Base-by-base conservation (phyloP, 1,140 invertebrate genomes). In the Cecropterus lyciades region DNA sequence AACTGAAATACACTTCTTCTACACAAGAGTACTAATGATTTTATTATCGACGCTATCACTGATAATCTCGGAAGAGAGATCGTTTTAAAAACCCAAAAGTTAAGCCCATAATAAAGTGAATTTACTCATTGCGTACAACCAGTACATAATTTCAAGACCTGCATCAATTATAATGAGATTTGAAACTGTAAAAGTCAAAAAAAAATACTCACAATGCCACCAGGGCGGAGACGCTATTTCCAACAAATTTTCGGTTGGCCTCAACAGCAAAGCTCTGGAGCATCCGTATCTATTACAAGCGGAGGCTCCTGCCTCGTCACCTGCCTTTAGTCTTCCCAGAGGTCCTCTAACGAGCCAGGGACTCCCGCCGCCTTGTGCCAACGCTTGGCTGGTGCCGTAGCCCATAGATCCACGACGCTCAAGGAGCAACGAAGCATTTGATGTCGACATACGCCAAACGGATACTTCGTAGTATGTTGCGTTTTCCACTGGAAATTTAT, bases 391-490 rank as follows among this genome's bases (percentile, higher is more conserved):
- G 24, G 78, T 75, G 5, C 83, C 85, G 33, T 83, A 87, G 0
- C 86, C 89, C 85, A 89, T 83, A 2, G 84, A 80, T 0, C 79
- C 79, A 37, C 82, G 77, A 11, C 80, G 70, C 8, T 85, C 86
- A 0, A 90, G 69, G 3, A 85, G 67, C 15, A 89, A 70, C 0
- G 89, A 90, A 1, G 85, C 69, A 55, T 91, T 91, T 5, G 80
- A 83, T 9, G 75, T 79, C 6, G 89, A 91, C 75, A 89, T 79
- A 5, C 84, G 73, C 89, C 87, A 91, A 5, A 91, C 87, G 6
- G 86, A 88, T 0, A 90, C 80, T 72, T 91, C 89, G 68, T 91
- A 91, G 69, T 91, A 82, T 4, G 89, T 91, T 40, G 89, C 89
- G 33, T 91, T 91, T 72, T 91, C 87, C 40, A 91, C 87, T 89